Base-by-base conservation (phyloP, 2,888 invertebrate species). In the Dascillus cervinus region DNA sequence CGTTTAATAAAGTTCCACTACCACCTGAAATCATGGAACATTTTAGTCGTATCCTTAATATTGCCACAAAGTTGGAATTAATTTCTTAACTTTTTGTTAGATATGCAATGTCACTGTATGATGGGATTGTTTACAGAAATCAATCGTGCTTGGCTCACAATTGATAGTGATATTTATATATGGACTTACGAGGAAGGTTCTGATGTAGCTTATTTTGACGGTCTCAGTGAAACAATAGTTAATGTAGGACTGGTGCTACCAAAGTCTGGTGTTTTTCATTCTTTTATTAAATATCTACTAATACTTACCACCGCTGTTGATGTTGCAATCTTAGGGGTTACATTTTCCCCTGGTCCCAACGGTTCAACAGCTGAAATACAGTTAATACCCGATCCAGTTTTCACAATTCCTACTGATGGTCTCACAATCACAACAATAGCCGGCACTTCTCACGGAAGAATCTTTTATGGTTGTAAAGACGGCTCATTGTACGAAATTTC, bases 121-220 rank as follows among this genome's bases (percentile, higher is more conserved):
- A 95, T 97, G 91, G 98, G 98, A 2, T 70, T 98, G 4, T 96
- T 98, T 67, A 86, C 95, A 34, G 94, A 92, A 64, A 94, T 98
- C 46, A 85, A 84, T 31, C 73, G 97, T 56, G 96, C 96, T 0
- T 98, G 96, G 96, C 69, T 98, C 32, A 90, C 94, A 3, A 90
- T 98, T 47, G 98, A 98, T 60, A 94, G 91, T 52, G 94, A 96
- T 67, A 86, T 98, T 49, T 98, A 94, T 69, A 79, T 96, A 19
- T 98, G 98, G 98, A 88, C 92, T 13, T 97, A 92, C 67, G 92
- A 95, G 64, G 85, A 91, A 65, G 88, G 90, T 27, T 78, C 83
- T 39, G 97, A 98, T 71, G 80, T 97, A 13, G 94, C 96, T 1
- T 97, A 91, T 65, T 97, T 87, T 66, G 96, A 97, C 72, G 94